Evolutionary conservation across 2,797 vertebrate species (phyloP).

Genomic region (Enteromius anoplus): DNA sequence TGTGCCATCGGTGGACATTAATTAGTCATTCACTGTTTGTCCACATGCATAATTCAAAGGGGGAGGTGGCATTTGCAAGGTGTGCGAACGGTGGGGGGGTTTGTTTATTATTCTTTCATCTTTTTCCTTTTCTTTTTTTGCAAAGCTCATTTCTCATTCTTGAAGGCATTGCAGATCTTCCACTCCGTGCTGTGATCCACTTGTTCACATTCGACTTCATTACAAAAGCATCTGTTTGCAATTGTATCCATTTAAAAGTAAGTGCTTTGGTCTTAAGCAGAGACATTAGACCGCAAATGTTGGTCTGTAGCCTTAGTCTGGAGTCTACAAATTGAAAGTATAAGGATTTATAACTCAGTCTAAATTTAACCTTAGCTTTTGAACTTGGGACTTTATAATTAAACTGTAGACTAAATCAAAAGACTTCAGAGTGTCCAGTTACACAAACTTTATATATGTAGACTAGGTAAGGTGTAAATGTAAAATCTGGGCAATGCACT

Average conservation of each 20-base stretch:
- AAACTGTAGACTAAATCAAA: not conserved
- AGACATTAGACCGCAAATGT: not conserved
- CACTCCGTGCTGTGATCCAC: conserved; percentile 13
- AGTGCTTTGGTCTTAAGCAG: not conserved
- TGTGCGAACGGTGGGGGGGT: conserved; percentile 37
- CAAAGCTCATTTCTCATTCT: conserved; percentile 29
- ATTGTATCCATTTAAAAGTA: not conserved
- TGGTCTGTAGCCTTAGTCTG: not conserved
- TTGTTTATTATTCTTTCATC: conserved; percentile 52
- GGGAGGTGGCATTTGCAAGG: conserved; percentile 71
- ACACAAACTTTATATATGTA: not conserved
- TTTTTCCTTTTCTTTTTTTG: conserved; percentile 4
- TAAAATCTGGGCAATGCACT: not conserved
- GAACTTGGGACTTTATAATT: not conserved
- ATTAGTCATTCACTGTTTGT: conserved; percentile 74
- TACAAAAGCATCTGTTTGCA: not conserved
- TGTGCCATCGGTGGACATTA: conserved; percentile 69
- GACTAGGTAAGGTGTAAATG: not conserved
- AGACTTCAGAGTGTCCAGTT: not conserved
- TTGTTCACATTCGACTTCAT: conserved; percentile 1
- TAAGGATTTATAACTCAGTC: not conserved
- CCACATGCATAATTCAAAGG: conserved; percentile 76
- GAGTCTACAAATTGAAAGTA: not conserved
- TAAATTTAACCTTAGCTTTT: not conserved
- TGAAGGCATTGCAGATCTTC: conserved; percentile 29